Evolutionary conservation across 1,140 invertebrate genomes (phyloP), one percentile per base, ranked within the genome.

Genomic region (Chionoecetes opilio): DNA sequence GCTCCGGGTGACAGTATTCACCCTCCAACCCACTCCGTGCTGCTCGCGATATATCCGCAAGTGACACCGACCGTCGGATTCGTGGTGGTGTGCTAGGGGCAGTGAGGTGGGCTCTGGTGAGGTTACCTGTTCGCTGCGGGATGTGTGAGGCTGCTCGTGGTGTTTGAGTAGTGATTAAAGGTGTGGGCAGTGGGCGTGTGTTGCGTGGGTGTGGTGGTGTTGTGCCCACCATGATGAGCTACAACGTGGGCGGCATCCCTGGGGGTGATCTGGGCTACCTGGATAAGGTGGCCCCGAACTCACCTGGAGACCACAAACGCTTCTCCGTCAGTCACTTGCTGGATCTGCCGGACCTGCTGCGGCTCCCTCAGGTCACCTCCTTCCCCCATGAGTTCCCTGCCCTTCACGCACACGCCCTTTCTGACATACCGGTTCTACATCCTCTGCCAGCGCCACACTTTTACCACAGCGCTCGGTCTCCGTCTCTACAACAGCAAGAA

Each of bases 381-480:
- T 94, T 94, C 88, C 82, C 88, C 89, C 93, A 94, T 37, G 93
- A 94, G 29, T 75, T 94, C n/a, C n/a, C 93, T 35, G 41, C 89
- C 82, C 89, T 91, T 14, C 93, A 94, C 93, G 75, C 87, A 41
- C 93, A 94, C 6, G 38, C 34, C 6, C 34, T 89, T 26, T 88
- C 75, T 37, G 93, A 94, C 34, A 86, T 94, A 17, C 9, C 93
- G 6, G 38, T 75, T 17, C 82, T 91, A 9, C 88, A 91, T 9
- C 93, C 86, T 29, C 89, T 91, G 35, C 93, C 82, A 8, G 21
- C 75, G 0, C 63, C 93, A 31, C 93, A 91, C 93, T 46, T 91
- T 9, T 91, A 94, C 53, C 93, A 94, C 37, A 91, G 34, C 37
- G 38, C 88, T 11, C 38, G 93, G 29, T 46, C 93, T 21, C 88